Base-by-base conservation (phyloP, 2,797 vertebrate genomes). In the Hephaestus fuliginosus region DNA sequence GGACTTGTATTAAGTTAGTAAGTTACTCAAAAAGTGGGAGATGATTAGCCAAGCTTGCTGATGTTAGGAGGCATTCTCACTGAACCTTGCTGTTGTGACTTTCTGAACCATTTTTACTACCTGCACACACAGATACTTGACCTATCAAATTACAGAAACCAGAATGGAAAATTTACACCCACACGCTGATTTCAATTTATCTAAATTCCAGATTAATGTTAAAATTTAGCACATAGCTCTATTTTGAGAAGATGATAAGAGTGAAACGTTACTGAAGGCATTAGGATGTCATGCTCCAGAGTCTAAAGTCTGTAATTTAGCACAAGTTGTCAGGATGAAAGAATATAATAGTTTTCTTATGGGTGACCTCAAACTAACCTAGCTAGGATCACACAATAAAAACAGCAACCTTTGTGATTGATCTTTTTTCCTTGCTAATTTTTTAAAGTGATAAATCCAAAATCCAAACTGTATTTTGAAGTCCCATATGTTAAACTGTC, bases 401-500 rank as follows among this genome's bases (percentile, higher is more conserved):
- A 70, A 36, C 49, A 70, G 43, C 2, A 51, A 41, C 9, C 2
- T 25, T 22, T 66, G 49, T 0, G 15, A 33, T 61, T 28, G 8
- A 33, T 33, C 30, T 43, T 17, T 49, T 65, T 28, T 41, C 11
- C 49, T 71, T 65, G 22, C 44, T 41, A 25, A 55, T 75, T 79
- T 73, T 49, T 51, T 1, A 4, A 33, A 56, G 39, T 15, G n/a
- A 72, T 48, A 25, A 4, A 20, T 74, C 49, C 25, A 48, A 53
- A 65, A 56, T 22, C 17, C n/a, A 39, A 69, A 52, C 5, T 0
- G 5, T 25, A 28, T 74, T 63, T 49, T 62, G 15, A 76, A 81
- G 46, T 66, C 17, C n/a, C 33, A 44, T 22, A 43, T 68, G 55
- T 83, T 62, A 66, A 80, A 30, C 70, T 78, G 68, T 69, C 83